Percentiles rank a stretch among this genome's conserved stretches.
Conservation (phyloP, 2,797 vertebrate species). For the Xenops minutus region DNA sequence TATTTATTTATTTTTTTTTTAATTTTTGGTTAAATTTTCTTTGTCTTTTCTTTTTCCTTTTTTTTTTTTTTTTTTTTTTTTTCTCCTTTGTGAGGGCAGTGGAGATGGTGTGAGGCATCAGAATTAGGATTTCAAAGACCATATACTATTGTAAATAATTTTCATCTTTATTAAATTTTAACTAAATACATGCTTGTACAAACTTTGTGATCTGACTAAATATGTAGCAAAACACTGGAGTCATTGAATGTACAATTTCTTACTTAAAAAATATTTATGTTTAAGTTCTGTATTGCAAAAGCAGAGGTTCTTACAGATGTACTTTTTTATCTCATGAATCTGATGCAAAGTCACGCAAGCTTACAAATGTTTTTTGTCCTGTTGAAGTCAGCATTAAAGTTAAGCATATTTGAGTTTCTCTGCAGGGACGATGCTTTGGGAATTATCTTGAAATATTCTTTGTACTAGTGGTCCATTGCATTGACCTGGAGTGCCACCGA, state of each 20-base stretch:
- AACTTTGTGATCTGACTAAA: not conserved
- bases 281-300: not conserved
- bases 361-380: not conserved
- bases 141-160: not conserved
- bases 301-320: not conserved
- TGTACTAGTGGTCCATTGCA: not conserved
- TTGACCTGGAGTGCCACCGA: not conserved
- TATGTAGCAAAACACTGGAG: not conserved
- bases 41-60: not conserved
- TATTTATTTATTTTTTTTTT: no score
- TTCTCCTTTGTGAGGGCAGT: not conserved
- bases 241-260: not conserved
- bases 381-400: conserved; percentile 9
- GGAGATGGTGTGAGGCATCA: not conserved
- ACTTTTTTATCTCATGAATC: not conserved
- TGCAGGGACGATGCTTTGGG: not conserved
- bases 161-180: not conserved
- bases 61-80: not conserved
- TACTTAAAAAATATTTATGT: not conserved
- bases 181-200: not conserved
- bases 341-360: not conserved
- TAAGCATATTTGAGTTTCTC: not conserved
- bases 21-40: not conserved
- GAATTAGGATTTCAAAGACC: not conserved
- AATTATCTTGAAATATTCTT: conserved; percentile 17